phyloP scores from a whole-genome alignment of 2,888 invertebrate genomes.

The Xestoiulus laeticollis region DNA sequence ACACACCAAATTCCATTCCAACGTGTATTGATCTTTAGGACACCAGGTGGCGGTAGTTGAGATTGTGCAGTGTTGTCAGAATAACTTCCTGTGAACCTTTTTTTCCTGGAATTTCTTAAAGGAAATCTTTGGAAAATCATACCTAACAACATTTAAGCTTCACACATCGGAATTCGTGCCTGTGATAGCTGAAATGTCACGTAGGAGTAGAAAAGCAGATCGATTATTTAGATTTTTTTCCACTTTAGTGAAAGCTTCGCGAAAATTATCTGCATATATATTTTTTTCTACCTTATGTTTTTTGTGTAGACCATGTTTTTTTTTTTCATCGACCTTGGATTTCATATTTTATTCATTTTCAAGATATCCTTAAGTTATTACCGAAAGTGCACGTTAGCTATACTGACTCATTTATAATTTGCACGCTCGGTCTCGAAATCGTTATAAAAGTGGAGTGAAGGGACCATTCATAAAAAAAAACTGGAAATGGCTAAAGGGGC shows the following conservation, averaged over 20 bases:
- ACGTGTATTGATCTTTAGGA: neutral
- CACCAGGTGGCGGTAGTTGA: neutral
- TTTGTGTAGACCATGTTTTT: neutral
- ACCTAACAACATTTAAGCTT: neutral
- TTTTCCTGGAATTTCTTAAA: neutral
- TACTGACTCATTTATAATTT: neutral
- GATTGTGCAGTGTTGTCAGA: neutral
- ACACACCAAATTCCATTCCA: neutral
- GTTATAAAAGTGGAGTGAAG: neutral
- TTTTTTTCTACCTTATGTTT: neutral
- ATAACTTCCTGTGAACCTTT: neutral
- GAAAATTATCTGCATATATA: neutral
- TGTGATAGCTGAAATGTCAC: neutral
- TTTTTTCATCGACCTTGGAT: slow-evolving; percentile 4
- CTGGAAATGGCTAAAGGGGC: neutral
- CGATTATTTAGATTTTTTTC: neutral
- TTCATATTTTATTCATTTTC: slow-evolving; percentile 5
- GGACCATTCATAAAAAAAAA: neutral
- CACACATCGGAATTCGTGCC: neutral
- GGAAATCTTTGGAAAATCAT: neutral
- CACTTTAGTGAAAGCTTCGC: neutral
- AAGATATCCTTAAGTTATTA: neutral
- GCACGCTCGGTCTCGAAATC: too few relatives aligned
- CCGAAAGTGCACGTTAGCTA: neutral
- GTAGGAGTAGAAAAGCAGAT: neutral